Percentiles rank a stretch among this genome's conserved stretches.
These are phyloP conservation scores for Penaeus indicus DNA, from an alignment of 1,140 invertebrate genomes.

Conservation along the genomic window DNA sequence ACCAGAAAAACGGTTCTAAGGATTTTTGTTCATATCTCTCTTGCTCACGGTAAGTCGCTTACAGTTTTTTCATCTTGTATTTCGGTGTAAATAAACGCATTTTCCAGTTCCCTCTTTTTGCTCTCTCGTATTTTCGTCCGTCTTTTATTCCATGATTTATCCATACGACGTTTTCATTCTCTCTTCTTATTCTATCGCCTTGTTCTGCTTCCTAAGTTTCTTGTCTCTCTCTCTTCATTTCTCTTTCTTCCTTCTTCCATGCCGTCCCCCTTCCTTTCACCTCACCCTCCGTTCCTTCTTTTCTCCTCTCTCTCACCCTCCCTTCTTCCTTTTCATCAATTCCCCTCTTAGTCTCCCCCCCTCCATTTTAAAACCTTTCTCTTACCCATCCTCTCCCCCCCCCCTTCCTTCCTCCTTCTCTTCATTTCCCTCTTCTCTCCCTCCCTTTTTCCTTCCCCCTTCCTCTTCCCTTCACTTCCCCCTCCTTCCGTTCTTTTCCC, in stretches of 20 bases:
- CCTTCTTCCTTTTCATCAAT: not conserved
- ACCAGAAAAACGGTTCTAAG: too few species aligned
- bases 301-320: too few species aligned
- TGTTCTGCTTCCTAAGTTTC: conserved; percentile 10
- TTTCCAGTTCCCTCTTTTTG: not conserved
- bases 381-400: not conserved
- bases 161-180: not conserved
- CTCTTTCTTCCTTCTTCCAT: not conserved
- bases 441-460: not conserved
- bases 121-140: not conserved
- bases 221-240: not conserved
- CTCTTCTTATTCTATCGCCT: not conserved
- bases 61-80: too few species aligned
- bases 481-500: not conserved
- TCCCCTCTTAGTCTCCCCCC: not conserved
- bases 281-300: not conserved
- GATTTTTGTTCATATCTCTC: too few species aligned
- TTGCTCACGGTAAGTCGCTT: too few species aligned
- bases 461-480: not conserved
- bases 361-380: conserved; percentile 7
- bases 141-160: conserved; percentile 2
- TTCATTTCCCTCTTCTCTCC: not conserved
- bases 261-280: not conserved
- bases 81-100: not conserved
- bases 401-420: conserved; percentile 19